A percentile compares a stretch with the other conserved stretches of the same genome.
These are phyloP conservation scores for Poeciliopsis retropinna DNA, from an alignment of 2,113 vertebrate genomes.

Conservation along the genomic window DNA sequence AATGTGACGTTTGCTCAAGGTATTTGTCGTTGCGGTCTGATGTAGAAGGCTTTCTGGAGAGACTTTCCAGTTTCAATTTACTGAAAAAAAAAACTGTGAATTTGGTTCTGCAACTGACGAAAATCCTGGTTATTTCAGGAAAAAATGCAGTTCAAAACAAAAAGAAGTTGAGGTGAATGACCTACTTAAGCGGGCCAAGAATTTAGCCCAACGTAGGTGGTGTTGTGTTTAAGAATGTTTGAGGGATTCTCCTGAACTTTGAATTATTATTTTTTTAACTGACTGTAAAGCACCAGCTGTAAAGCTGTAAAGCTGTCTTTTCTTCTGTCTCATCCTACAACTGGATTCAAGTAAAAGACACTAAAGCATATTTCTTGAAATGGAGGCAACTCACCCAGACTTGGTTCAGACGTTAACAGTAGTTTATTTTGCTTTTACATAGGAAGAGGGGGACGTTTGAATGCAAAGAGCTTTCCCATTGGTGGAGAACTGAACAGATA, in stretches of 20 bases:
- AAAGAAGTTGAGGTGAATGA: not conserved
- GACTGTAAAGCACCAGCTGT: not conserved
- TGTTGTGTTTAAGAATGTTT: not conserved
- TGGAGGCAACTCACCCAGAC: not conserved
- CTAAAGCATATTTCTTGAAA: not conserved
- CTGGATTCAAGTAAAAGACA: not conserved
- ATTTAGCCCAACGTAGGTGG: not conserved
- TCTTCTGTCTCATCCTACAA: not conserved
- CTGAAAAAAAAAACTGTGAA: no score
- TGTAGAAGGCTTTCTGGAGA: not conserved
- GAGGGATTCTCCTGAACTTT: not conserved
- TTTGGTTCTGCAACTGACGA: no score
- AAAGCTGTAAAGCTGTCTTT: no score
- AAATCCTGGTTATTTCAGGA: not conserved
- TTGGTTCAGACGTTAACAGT: not conserved
- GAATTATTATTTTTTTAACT: not conserved
- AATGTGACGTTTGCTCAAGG: not conserved
- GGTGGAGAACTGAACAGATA: not conserved
- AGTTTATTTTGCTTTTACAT: not conserved
- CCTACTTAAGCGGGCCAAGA: not conserved
- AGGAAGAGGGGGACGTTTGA: not conserved
- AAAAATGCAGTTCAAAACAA: not conserved
- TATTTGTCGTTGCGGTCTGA: not conserved
- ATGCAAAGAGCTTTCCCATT: not conserved
- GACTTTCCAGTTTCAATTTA: not conserved